Conservation (phyloP, 2,113 vertebrate genomes). For the Pungitius pungitius region DNA sequence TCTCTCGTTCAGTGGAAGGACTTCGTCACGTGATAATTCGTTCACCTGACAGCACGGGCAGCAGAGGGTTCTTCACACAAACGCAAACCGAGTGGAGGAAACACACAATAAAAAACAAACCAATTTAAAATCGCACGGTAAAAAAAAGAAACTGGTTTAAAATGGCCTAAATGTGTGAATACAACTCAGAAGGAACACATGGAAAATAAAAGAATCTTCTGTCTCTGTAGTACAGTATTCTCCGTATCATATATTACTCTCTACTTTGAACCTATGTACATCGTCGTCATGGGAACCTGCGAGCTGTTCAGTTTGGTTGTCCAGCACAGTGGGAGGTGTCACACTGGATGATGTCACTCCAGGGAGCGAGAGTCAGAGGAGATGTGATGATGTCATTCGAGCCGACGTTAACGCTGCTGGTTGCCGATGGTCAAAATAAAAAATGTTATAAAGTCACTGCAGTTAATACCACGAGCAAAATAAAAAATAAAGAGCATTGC, state of each 20-base stretch:
- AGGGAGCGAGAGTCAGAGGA: slow-evolving; percentile 46
- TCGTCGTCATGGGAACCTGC: slow-evolving; percentile 62
- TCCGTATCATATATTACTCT: slow-evolving; percentile 84
- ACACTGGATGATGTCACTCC: slow-evolving; percentile 45
- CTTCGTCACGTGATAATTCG: slow-evolving; percentile 1
- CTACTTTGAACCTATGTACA: slow-evolving; percentile 83
- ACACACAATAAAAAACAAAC: slow-evolving; percentile 48
- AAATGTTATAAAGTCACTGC: slow-evolving; percentile 66
- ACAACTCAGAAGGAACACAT: slow-evolving; percentile 54
- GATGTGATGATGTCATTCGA: slow-evolving; percentile 39
- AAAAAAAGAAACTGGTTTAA: slow-evolving; percentile 69
- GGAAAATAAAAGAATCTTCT: slow-evolving; percentile 37
- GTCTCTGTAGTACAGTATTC: slow-evolving; percentile 68
- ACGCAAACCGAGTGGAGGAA: slow-evolving; percentile 36
- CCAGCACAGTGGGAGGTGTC: slow-evolving; percentile 46
- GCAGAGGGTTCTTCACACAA: slow-evolving; percentile 31
- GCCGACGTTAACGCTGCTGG: slow-evolving; percentile 17
- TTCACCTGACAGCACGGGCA: slow-evolving; percentile 39
- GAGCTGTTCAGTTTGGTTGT: slow-evolving; percentile 57
- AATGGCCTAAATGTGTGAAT: slow-evolving; percentile 72
- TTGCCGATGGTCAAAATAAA: slow-evolving; percentile 50
- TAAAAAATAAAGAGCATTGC: slow-evolving; percentile 32
- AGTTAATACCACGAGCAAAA: slow-evolving; percentile 67
- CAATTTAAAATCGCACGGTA: slow-evolving; percentile 65
- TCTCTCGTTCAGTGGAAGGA: slow-evolving; percentile 19